Percentiles rank a stretch among this genome's conserved stretches.
These are phyloP conservation scores for Lepas anatifera DNA, from an alignment of 2,888 invertebrate genomes.

Conservation along the genomic window DNA sequence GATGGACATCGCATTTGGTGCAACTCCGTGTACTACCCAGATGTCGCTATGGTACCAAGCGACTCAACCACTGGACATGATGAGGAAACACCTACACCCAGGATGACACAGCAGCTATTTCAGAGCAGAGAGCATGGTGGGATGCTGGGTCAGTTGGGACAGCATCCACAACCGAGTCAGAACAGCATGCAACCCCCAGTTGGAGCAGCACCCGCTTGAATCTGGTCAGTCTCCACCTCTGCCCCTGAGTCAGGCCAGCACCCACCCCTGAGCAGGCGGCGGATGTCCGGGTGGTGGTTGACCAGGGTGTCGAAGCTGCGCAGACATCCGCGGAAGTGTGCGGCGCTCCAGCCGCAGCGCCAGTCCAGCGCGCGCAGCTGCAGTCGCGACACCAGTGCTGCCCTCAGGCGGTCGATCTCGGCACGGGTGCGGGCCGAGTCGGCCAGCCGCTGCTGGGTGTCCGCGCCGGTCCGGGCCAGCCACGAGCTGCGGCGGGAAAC, in stretches of 20 bases:
- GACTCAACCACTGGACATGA: no score
- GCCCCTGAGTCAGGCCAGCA: not conserved
- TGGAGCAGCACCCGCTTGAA: no score
- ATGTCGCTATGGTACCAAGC: no score
- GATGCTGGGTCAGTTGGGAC: no score
- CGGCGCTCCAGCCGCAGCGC: conserved; percentile 33
- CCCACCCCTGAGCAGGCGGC: conserved; percentile 34
- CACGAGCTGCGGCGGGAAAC: not conserved
- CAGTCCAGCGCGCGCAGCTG: conserved; percentile 29
- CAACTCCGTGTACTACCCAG: no score
- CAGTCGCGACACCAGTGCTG: conserved; percentile 23
- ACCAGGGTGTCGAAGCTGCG: conserved; percentile 65
- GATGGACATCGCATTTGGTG: no score
- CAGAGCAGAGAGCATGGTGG: no score
- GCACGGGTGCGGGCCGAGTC: not conserved
- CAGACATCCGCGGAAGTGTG: conserved; percentile 80
- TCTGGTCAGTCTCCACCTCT: not conserved
- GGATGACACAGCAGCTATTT: no score
- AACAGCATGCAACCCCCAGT: no score
- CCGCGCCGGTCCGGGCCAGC: not conserved
- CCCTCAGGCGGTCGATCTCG: conserved; percentile 2
- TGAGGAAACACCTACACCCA: no score
- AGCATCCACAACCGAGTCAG: no score
- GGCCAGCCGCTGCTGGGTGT: not conserved
- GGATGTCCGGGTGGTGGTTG: conserved; percentile 56